Base-by-base conservation (phyloP, 2,113 vertebrate genomes). In the Ameiurus melas region DNA sequence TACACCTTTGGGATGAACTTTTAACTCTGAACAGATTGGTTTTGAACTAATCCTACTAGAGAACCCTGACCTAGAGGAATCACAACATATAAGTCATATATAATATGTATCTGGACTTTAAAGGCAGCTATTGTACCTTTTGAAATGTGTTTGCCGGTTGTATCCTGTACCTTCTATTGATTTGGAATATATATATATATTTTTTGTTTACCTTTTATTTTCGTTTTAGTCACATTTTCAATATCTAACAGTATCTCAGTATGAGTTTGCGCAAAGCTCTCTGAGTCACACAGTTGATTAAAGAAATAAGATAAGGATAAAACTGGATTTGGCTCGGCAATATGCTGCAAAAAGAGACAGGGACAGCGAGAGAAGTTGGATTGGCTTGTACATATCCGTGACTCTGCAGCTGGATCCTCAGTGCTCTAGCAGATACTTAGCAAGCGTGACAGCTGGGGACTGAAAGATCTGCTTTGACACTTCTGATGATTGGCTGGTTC, bases 251-350 rank as follows among this genome's bases (percentile, higher is more conserved):
- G 25, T 47, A 20, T 60, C 57, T 39, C 53, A 66, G 57, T 36
- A 60, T 30, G 68, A 25, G n/a, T 71, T 58, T 79, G 19, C 33
- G 27, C 77, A 73, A 57, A 64, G 81, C 66, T 57, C 55, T 36
- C 19, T 36, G 85, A 78, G 14, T 53, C 75, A 84, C 51, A 73
- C 86, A 73, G 90, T 91, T 91, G 91, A 83, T 91, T 91, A 81
- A 89, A 83, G 81, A 1, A 87, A 87, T 68, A 85, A 83, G 81
- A 43, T 82, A 68, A 27, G 62, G 88, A 92, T 92, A 91, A 95
- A 94, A 89, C 22, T 92, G 93, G 91, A 87, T 93, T 93, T 92
- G 90, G 91, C 88, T 91, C 80, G 90, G 90, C 89, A 91, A 91
- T 90, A 86, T 90, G 83, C 87, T 66, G 86, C 33, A 68, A 84